These are phyloP conservation scores for Holothuria glaberrima DNA, from an alignment of 35 echinoderm and acorn worm species.

Conservation along the genomic window DNA sequence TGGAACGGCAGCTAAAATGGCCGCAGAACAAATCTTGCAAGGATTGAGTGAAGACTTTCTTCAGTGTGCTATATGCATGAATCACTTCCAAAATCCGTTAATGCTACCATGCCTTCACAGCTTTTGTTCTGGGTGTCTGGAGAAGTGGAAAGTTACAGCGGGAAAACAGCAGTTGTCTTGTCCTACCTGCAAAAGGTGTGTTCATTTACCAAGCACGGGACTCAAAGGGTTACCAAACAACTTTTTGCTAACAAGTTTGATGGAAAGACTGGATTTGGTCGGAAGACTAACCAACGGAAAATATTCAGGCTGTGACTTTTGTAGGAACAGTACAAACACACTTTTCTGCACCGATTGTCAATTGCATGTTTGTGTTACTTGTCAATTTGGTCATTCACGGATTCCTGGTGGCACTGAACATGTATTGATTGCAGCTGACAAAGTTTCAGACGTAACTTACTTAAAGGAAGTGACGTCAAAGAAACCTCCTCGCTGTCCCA, in stretches of 20 bases:
- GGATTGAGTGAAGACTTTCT: neutral
- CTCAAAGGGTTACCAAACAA: constrained; percentile 56
- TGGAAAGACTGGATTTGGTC: constrained; percentile 39
- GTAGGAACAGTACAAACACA: neutral
- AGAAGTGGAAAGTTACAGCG: neutral
- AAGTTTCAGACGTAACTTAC: neutral
- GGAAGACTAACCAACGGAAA: neutral
- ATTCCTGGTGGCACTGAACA: constrained; percentile 23
- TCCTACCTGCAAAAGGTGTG: constrained; percentile 34
- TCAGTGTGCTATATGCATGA: constrained; percentile 43
- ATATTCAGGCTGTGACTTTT: neutral
- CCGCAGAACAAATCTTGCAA: neutral
- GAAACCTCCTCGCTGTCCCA: constrained; percentile 24
- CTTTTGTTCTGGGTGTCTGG: constrained; percentile 7
- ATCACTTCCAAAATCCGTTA: neutral
- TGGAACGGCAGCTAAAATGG: too few species aligned
- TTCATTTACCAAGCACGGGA: constrained; percentile 14
- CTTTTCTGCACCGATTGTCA: constrained; percentile 17
- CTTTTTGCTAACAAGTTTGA: constrained; percentile 53
- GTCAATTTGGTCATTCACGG: neutral
- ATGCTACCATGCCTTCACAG: constrained; percentile 52
- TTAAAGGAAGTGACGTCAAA: neutral
- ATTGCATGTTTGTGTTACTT: constrained; percentile 25
- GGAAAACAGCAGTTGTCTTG: neutral
- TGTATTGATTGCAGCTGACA: constrained; percentile 9